Evolutionary conservation across 2,888 invertebrate species (phyloP).

Genomic region (Dynastes hyllus): DNA sequence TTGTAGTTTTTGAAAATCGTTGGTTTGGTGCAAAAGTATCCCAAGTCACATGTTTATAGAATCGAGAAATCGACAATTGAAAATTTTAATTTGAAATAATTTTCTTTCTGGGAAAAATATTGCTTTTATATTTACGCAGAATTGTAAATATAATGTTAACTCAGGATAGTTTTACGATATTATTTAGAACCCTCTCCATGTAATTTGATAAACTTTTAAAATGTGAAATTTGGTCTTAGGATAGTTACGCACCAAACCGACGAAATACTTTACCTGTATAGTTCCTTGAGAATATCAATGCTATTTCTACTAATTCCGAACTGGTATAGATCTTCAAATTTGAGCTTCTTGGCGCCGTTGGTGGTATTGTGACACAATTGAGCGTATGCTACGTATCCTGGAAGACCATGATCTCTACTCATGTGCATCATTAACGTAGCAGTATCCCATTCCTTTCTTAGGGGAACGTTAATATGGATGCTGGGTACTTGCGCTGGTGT

Average conservation of each 20-base stretch:
- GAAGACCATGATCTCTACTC: slow-evolving; percentile 87
- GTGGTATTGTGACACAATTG: slow-evolving; percentile 76
- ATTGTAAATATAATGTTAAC: too few species aligned
- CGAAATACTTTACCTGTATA: slow-evolving; percentile 76
- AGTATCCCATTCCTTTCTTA: slow-evolving; percentile 69
- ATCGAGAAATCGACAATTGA: too few species aligned
- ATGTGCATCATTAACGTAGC: slow-evolving; percentile 76
- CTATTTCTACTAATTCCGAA: slow-evolving; percentile 75
- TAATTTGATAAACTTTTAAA: too few species aligned
- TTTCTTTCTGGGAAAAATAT: too few species aligned
- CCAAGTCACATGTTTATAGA: too few species aligned
- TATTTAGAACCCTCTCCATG: too few species aligned
- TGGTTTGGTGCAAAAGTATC: too few species aligned
- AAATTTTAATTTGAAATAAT: too few species aligned
- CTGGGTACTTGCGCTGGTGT: slow-evolving; percentile 79
- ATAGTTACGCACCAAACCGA: too few species aligned
- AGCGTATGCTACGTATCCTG: slow-evolving; percentile 81
- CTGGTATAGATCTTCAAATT: slow-evolving; percentile 76
- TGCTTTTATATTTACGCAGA: too few species aligned
- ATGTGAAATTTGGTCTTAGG: too few species aligned
- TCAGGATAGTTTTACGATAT: too few species aligned
- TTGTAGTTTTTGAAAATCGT: background rate
- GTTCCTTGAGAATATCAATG: slow-evolving; percentile 77
- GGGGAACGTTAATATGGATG: slow-evolving; percentile 71
- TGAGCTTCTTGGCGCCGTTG: slow-evolving; percentile 59